Conservation (phyloP, 2,888 invertebrate species). For the Pristionchus fissidentatus region DNA sequence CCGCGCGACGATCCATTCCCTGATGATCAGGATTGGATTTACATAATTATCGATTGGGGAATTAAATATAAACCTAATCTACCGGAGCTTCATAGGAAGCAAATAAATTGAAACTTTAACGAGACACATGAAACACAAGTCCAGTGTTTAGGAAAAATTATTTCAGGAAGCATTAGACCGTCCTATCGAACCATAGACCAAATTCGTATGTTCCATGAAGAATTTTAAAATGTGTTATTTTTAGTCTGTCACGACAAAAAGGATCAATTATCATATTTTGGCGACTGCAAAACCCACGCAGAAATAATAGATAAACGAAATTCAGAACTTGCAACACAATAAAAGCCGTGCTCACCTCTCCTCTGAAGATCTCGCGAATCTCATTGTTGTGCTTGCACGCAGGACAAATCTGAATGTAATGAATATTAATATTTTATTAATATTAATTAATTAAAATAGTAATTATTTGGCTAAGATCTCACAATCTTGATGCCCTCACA, state of each 20-base stretch:
- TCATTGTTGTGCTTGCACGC: conserved; percentile 39
- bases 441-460: background rate
- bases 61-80: too few species aligned
- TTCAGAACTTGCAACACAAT: background rate
- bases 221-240: too few species aligned
- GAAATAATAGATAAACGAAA: too few species aligned
- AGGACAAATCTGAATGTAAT: conserved; percentile 45
- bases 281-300: background rate
- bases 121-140: too few species aligned
- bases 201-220: too few species aligned
- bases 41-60: background rate
- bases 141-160: too few species aligned
- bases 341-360: conserved; percentile 46
- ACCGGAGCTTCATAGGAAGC: too few species aligned
- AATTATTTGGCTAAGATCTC: conserved; percentile 4
- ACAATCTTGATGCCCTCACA: conserved; percentile 61
- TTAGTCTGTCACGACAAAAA: too few species aligned
- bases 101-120: too few species aligned
- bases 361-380: conserved; percentile 46
- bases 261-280: background rate
- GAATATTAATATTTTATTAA: background rate
- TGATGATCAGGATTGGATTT: background rate
- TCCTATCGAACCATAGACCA: too few species aligned
- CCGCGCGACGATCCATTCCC: conserved; percentile 49
- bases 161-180: too few species aligned